phyloP scores from a whole-genome alignment of 1,140 invertebrate genomes.

The Campoletis sonorensis region DNA sequence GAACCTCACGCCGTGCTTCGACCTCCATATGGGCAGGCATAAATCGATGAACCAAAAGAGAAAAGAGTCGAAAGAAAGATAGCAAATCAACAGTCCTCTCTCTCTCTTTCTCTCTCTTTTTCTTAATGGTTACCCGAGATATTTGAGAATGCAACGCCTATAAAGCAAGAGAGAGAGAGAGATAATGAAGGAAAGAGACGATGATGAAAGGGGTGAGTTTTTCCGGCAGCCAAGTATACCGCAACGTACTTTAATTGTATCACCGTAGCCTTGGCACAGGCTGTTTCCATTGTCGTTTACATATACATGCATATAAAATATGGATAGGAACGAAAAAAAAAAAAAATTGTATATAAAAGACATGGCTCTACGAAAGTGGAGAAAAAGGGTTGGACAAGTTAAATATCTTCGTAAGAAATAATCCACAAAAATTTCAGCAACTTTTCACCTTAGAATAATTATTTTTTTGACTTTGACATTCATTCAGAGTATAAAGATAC shows the following conservation, averaged over 20 bases:
- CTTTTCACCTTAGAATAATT: neutral
- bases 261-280: conserved; percentile 27
- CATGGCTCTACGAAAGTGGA: neutral
- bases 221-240: conserved; percentile 55
- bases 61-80: conserved; percentile 38
- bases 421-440: no score
- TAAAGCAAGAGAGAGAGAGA: conserved; percentile 35
- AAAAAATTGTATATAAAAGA: conserved; percentile 21
- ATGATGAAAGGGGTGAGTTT: conserved; percentile 19
- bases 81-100: neutral
- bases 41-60: conserved; percentile 63
- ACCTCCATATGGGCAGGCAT: conserved; percentile 48
- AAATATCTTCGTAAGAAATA: neutral
- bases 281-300: conserved; percentile 27
- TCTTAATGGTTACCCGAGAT: conserved; percentile 15
- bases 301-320: no score
- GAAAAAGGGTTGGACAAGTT: neutral
- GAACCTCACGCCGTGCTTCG: conserved; percentile 49
- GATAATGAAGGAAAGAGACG: neutral
- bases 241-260: conserved; percentile 71
- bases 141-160: conserved; percentile 7
- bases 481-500: neutral
- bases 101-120: conserved; percentile 5
- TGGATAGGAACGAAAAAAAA: conserved; percentile 39
- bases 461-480: neutral